phyloP scores from a whole-genome alignment of 2,888 invertebrate species.

The Synergus laeviventris region DNA sequence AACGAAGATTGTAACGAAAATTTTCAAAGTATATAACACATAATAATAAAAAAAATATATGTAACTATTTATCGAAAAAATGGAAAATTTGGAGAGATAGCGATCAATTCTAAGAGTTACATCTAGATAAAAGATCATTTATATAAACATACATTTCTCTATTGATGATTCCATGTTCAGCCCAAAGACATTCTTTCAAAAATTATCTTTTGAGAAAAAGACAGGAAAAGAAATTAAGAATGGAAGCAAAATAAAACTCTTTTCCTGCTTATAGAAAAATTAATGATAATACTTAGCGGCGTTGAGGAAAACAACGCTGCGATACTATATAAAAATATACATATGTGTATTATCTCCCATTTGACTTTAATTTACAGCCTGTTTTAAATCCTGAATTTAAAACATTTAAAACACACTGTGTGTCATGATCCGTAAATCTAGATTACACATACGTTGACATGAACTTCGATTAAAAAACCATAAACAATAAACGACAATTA shows the following conservation, averaged over 20 bases:
- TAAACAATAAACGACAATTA: constrained; percentile 54
- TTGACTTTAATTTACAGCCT: constrained; percentile 64
- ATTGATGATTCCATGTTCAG: neutral
- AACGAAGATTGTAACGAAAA: neutral
- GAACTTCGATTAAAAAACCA: constrained; percentile 56
- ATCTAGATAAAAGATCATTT: neutral
- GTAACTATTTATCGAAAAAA: neutral
- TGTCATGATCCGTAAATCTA: constrained; percentile 1
- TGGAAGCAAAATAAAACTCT: neutral
- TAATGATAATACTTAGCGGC: neutral
- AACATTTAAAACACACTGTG: constrained; percentile 35
- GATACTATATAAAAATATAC: constrained; percentile 55
- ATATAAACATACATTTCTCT: neutral
- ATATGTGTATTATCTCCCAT: constrained; percentile 56
- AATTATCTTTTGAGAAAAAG: neutral
- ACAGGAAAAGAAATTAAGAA: neutral
- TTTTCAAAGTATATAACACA: neutral
- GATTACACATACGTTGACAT: constrained; percentile 41
- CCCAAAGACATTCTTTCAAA: neutral
- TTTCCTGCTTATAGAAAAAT: neutral
- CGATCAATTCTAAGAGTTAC: neutral
- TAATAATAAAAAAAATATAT: neutral
- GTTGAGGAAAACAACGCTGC: constrained; percentile 8
- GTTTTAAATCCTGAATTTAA: constrained; percentile 62
- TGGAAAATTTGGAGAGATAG: neutral